Evolutionary conservation across 2,113 vertebrate genomes (phyloP).

Genomic region (Pelmatolapia mariae): DNA sequence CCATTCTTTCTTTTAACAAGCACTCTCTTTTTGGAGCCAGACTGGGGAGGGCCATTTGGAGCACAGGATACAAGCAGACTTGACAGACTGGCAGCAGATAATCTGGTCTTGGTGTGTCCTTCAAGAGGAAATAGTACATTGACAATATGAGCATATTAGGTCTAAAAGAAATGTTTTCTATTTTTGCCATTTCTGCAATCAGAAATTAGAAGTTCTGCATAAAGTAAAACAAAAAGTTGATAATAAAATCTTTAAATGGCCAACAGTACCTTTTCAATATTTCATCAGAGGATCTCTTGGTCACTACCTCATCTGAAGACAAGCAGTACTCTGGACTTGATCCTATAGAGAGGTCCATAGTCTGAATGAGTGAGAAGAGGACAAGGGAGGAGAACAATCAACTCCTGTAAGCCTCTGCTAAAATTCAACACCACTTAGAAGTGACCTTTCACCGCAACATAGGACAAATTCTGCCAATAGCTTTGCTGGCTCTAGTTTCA

Average conservation of each 20-base stretch:
- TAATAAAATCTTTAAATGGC: neutral
- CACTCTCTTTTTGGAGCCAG: neutral
- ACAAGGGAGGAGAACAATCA: neutral
- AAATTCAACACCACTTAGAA: conserved; percentile 34
- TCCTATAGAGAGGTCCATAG: neutral
- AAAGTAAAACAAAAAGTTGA: neutral
- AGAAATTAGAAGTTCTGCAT: neutral
- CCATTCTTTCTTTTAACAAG: neutral
- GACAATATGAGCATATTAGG: neutral
- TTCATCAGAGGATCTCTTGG: neutral
- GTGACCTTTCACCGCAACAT: conserved; percentile 32
- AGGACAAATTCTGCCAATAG: conserved; percentile 44
- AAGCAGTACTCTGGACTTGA: neutral
- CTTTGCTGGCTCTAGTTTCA: conserved; percentile 35
- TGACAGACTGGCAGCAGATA: neutral
- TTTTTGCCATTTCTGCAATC: neutral
- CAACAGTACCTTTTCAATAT: conserved; percentile 1
- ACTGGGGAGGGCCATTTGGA: neutral
- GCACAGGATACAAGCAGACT: neutral
- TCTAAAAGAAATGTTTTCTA: neutral
- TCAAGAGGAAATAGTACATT: neutral
- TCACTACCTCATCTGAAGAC: neutral
- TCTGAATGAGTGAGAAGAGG: conserved; percentile 22
- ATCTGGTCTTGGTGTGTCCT: neutral
- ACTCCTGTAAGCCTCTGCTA: neutral